Percentiles rank a stretch among this genome's conserved stretches.
These are phyloP conservation scores for Dasyornis broadbenti DNA, from an alignment of 2,113 vertebrate species.

Conservation along the genomic window DNA sequence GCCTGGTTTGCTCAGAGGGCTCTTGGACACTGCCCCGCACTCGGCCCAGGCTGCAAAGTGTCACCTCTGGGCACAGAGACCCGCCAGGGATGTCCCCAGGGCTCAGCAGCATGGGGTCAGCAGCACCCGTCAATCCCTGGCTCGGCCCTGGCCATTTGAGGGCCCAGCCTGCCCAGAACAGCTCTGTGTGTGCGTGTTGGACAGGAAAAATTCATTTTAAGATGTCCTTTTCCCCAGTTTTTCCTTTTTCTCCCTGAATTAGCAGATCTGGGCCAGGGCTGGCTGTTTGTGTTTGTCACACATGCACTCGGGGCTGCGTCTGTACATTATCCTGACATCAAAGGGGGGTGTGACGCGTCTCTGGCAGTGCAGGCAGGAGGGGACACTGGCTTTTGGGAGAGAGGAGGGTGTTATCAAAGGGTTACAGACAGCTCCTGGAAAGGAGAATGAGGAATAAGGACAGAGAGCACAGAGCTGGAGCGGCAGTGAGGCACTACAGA, in stretches of 20 bases:
- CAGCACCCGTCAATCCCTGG: neutral
- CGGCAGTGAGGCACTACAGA: neutral
- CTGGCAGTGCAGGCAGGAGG: neutral
- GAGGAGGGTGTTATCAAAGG: neutral
- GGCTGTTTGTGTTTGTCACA: neutral
- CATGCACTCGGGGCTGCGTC: neutral
- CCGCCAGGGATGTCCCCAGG: neutral
- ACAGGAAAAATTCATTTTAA: neutral
- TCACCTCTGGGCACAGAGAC: neutral
- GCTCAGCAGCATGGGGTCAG: rapidly evolving
- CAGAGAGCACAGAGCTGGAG: neutral
- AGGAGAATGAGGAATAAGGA: neutral
- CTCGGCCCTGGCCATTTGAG: neutral
- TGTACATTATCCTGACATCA: neutral
- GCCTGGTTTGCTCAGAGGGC: neutral
- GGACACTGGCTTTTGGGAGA: neutral
- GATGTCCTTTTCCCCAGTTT: neutral
- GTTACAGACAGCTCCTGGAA: neutral
- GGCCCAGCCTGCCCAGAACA: neutral
- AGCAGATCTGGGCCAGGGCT: neutral
- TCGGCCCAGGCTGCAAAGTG: rapidly evolving
- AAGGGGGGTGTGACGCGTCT: neutral
- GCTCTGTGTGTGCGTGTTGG: neutral
- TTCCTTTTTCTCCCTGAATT: neutral
- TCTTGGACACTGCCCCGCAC: neutral